phyloP scores from a whole-genome alignment of 2,888 invertebrate species.

The Hydrotaea diabolus region DNA sequence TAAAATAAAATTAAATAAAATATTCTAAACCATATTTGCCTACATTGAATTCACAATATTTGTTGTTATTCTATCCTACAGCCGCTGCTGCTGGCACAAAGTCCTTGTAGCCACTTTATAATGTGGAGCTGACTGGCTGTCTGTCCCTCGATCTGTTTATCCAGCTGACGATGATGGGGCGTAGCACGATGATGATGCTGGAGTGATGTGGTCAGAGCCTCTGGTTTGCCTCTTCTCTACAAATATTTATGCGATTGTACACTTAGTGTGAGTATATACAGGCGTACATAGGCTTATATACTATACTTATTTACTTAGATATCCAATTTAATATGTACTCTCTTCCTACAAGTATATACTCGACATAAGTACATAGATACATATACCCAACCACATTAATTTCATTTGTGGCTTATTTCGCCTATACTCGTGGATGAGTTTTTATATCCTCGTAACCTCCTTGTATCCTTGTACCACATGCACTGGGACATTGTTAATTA shows the following conservation, averaged over 20 bases:
- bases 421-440: too few species aligned
- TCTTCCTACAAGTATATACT: background rate
- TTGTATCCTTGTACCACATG: slow-evolving; percentile 2
- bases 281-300: slow-evolving; percentile 27
- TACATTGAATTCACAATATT: background rate
- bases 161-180: background rate
- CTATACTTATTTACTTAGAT: slow-evolving; percentile 14
- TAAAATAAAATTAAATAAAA: slow-evolving; percentile 13
- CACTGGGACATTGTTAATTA: slow-evolving; percentile 7
- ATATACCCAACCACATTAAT: background rate
- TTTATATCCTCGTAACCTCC: background rate
- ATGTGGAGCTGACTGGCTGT: background rate
- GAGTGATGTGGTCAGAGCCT: slow-evolving; percentile 1
- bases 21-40: background rate
- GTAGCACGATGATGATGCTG: background rate
- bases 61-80: too few species aligned
- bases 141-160: background rate
- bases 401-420: slow-evolving; percentile 2
- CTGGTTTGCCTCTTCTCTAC: background rate
- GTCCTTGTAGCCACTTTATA: background rate
- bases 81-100: background rate
- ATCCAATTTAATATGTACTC: background rate
- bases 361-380: background rate
- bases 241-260: background rate
- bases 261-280: background rate